A percentile compares a stretch with the other conserved stretches of the same genome.
Evolutionary conservation across 2,888 invertebrate species (phyloP).

Genomic region (Julus scanicus): DNA sequence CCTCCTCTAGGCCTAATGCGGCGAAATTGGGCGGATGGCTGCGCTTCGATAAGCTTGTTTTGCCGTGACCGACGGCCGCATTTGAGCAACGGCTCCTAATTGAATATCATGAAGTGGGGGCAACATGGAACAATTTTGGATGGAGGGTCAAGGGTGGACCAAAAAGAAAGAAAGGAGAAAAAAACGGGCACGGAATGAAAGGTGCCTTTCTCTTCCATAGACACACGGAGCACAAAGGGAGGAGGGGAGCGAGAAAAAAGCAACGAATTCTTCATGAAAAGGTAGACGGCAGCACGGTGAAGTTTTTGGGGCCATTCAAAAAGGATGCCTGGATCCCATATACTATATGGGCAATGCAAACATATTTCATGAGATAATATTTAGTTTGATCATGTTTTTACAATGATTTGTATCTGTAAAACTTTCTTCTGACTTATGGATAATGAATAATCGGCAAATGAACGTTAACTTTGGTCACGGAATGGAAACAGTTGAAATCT

Average conservation of each 20-base stretch:
- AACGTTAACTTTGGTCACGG: no score
- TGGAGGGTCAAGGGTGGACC: constrained; percentile 16
- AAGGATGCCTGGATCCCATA: no score
- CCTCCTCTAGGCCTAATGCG: background rate
- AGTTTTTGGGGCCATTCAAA: no score
- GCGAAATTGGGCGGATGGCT: constrained; percentile 23
- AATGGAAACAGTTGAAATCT: no score
- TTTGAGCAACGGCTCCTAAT: background rate
- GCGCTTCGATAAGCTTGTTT: constrained; percentile 35
- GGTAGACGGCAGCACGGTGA: no score
- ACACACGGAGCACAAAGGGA: background rate
- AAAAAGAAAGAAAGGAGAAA: background rate
- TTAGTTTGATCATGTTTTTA: no score
- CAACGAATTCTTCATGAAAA: background rate
- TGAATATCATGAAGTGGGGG: constrained; percentile 39
- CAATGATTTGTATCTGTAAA: no score
- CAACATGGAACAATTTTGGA: constrained; percentile 15
- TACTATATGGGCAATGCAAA: no score
- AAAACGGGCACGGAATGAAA: constrained; percentile 14
- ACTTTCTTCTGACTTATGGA: no score
- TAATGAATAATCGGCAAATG: no score
- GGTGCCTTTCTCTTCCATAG: background rate
- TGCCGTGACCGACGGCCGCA: constrained; percentile 16
- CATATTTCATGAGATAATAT: no score
- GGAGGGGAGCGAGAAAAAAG: background rate